A percentile compares a stretch with the other conserved stretches of the same genome.
Evolutionary conservation across 2,113 vertebrate genomes (phyloP).

Genomic region (Vulpes vulpes): DNA sequence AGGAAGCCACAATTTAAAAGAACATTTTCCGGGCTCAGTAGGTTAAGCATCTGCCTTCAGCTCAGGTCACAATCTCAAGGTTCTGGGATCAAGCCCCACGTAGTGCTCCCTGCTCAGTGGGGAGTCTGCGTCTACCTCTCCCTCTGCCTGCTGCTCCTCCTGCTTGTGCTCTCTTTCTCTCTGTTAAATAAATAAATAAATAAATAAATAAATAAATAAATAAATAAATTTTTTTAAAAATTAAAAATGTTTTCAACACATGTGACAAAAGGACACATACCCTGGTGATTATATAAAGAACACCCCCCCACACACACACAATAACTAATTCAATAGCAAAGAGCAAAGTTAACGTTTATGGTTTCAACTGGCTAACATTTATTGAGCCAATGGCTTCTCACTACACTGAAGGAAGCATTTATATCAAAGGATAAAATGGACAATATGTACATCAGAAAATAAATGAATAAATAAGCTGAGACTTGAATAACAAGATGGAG

Average conservation of each 20-base stretch:
- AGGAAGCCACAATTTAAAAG: not conserved
- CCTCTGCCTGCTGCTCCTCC: too few species aligned
- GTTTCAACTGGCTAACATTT: not conserved
- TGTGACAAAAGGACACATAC: not conserved
- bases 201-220: too few species aligned
- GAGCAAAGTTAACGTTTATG: not conserved
- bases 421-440: not conserved
- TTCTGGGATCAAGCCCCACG: not conserved
- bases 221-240: too few species aligned
- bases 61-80: too few species aligned
- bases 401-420: not conserved
- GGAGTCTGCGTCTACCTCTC: not conserved
- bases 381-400: not conserved
- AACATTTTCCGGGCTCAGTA: not conserved
- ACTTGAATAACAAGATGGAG: not conserved
- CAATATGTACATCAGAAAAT: not conserved
- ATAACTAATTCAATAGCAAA: not conserved
- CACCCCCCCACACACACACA: not conserved
- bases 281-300: not conserved
- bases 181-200: not conserved
- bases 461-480: not conserved
- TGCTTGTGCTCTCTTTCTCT: not conserved
- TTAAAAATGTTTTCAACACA: not conserved
- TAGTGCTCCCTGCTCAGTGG: too few species aligned
- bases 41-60: accelerated